phyloP scores from a whole-genome alignment of 2,888 invertebrate species.

The Catocala sponsa region DNA sequence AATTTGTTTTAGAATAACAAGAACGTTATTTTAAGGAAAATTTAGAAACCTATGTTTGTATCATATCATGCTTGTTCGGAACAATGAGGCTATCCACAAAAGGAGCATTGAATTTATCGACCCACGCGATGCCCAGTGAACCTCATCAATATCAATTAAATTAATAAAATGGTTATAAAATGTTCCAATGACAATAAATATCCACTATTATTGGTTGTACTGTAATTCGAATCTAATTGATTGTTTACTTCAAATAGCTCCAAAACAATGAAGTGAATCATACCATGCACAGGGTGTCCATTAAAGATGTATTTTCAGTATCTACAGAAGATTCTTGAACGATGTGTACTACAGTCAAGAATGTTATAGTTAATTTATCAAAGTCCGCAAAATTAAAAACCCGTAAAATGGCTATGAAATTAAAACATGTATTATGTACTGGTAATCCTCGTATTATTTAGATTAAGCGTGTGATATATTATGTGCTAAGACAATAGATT shows the following conservation, averaged over 20 bases:
- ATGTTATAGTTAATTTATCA: slow-evolving; percentile 2
- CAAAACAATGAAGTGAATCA: slow-evolving; percentile 84
- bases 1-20: not conserved
- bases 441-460: slow-evolving; percentile 22
- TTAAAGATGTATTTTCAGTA: slow-evolving; percentile 17
- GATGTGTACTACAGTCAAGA: not conserved
- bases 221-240: slow-evolving; percentile 84
- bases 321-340: slow-evolving; percentile 4
- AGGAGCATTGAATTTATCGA: slow-evolving; percentile 64
- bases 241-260: slow-evolving; percentile 82
- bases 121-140: slow-evolving; percentile 72
- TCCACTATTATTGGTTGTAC: slow-evolving; percentile 78
- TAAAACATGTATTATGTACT: slow-evolving; percentile 17
- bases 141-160: slow-evolving; percentile 83
- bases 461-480: slow-evolving; percentile 36
- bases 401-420: slow-evolving; percentile 21
- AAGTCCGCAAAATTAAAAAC: slow-evolving; percentile 2
- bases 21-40: slow-evolving; percentile 4
- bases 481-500: slow-evolving; percentile 37
- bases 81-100: slow-evolving; percentile 64
- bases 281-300: slow-evolving; percentile 60
- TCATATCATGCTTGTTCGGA: slow-evolving; percentile 50
- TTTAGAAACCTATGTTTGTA: slow-evolving; percentile 19
- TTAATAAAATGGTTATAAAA: slow-evolving; percentile 85
- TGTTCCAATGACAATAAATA: slow-evolving; percentile 81